Conservation (phyloP, 2,888 invertebrate species). For the Drosophila rubida region DNA sequence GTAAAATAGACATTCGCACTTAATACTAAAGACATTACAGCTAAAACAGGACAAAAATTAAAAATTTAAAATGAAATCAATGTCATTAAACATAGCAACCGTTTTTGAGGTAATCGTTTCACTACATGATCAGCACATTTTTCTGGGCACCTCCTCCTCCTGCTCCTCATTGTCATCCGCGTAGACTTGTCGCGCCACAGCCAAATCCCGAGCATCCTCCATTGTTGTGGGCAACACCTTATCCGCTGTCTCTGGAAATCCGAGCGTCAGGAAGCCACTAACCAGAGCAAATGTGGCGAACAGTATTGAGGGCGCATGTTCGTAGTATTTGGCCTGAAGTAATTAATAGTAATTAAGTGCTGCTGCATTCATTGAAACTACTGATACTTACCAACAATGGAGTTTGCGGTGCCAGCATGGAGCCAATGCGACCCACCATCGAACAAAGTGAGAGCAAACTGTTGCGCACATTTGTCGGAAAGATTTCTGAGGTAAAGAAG, state of each 20-base stretch:
- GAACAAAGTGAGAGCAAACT: slow-evolving; percentile 89
- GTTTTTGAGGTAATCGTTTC: background rate
- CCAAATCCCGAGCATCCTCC: slow-evolving; percentile 85
- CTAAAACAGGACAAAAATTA: slow-evolving; percentile 19
- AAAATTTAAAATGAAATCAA: slow-evolving; percentile 26
- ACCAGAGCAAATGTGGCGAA: slow-evolving; percentile 87
- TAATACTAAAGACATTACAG: slow-evolving; percentile 36
- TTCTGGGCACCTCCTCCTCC: slow-evolving; percentile 24
- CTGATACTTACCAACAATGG: slow-evolving; percentile 86
- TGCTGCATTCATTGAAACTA: background rate
- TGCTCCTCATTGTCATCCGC: slow-evolving; percentile 1
- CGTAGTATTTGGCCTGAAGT: slow-evolving; percentile 82
- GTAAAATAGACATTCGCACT: slow-evolving; percentile 37
- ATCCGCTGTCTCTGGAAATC: slow-evolving; percentile 88
- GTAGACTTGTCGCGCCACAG: background rate
- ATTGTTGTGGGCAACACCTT: slow-evolving; percentile 88
- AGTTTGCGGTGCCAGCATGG: slow-evolving; percentile 90
- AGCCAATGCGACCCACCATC: slow-evolving; percentile 89
- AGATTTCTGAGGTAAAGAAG: slow-evolving; percentile 90
- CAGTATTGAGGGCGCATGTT: slow-evolving; percentile 86
- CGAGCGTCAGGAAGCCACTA: slow-evolving; percentile 87
- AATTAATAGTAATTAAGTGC: background rate
- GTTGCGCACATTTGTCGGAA: slow-evolving; percentile 89
- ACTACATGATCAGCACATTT: slow-evolving; percentile 37
- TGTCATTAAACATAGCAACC: slow-evolving; percentile 27